Conservation (phyloP, 2,888 invertebrate species). For the Halocaridina rubra region DNA sequence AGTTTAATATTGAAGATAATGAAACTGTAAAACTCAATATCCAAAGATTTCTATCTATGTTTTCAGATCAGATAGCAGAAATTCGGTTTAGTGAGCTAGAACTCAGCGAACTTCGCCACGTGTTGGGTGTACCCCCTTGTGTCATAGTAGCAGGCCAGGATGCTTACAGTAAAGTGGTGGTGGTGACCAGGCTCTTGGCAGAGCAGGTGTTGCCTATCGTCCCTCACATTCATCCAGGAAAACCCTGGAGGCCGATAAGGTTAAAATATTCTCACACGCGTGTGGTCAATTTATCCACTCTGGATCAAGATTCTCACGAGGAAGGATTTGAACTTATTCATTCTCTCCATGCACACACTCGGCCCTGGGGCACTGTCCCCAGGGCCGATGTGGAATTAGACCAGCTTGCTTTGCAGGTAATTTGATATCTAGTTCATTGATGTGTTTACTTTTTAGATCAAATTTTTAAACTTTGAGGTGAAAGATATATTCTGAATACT, state of each 20-base stretch:
- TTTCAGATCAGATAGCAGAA: conserved; percentile 53
- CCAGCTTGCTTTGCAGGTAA: conserved; percentile 28
- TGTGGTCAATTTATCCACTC: conserved; percentile 28
- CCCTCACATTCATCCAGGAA: not conserved
- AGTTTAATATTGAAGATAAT: not conserved
- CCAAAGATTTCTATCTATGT: not conserved
- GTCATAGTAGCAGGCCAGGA: conserved; percentile 60
- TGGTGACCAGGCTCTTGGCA: conserved; percentile 57
- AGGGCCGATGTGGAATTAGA: conserved; percentile 40
- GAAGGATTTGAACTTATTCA: conserved; percentile 30
- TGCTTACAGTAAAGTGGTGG: conserved; percentile 52
- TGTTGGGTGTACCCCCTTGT: conserved; percentile 40
- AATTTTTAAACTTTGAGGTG: too few species aligned
- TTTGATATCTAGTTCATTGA: too few species aligned
- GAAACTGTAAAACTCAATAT: too few species aligned
- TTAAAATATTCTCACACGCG: conserved; percentile 30
- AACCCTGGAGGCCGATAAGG: conserved; percentile 25
- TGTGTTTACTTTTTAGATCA: too few species aligned
- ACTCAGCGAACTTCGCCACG: conserved; percentile 31
- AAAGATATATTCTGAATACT: too few species aligned
- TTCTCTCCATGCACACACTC: conserved; percentile 42
- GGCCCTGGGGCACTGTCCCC: conserved; percentile 50
- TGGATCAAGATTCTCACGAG: not conserved
- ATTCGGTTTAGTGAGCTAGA: conserved; percentile 44
- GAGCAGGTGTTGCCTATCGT: conserved; percentile 58